phyloP scores from a whole-genome alignment of 2,888 invertebrate species.

The Hemicrepidius hirtus region DNA sequence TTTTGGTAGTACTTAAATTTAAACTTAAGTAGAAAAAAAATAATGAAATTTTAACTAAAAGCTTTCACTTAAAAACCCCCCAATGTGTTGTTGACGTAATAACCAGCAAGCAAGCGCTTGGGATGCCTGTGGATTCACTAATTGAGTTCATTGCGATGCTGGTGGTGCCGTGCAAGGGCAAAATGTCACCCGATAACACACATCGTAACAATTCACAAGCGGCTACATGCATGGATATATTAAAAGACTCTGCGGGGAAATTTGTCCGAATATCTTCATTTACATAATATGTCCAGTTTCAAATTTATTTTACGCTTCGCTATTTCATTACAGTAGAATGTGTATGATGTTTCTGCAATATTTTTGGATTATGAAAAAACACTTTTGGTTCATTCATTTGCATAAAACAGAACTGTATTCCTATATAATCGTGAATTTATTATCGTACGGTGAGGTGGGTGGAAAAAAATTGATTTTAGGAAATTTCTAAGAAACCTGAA shows the following conservation, averaged over 20 bases:
- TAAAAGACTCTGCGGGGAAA: conserved; percentile 20
- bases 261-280: conserved; percentile 5
- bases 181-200: conserved; percentile 15
- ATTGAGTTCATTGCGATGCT: conserved; percentile 38
- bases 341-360: background rate
- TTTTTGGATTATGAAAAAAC: background rate
- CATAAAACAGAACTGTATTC: no score
- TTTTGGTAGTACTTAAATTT: no score
- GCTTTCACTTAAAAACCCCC: conserved; percentile 36
- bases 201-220: conserved; percentile 12
- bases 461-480: no score
- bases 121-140: conserved; percentile 32
- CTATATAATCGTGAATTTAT: no score
- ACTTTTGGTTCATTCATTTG: background rate
- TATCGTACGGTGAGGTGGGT: no score
- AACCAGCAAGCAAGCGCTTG: conserved; percentile 28
- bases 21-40: conserved; percentile 16
- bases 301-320: background rate
- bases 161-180: conserved; percentile 7
- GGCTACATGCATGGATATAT: background rate
- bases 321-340: background rate
- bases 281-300: conserved; percentile 10
- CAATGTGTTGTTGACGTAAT: conserved; percentile 34
- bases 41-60: conserved; percentile 36
- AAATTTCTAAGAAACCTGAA: no score